Evolutionary conservation across 2,888 invertebrate species (phyloP), one percentile per base, ranked within the genome.

Genomic region (Subacronicta megacephala): DNA sequence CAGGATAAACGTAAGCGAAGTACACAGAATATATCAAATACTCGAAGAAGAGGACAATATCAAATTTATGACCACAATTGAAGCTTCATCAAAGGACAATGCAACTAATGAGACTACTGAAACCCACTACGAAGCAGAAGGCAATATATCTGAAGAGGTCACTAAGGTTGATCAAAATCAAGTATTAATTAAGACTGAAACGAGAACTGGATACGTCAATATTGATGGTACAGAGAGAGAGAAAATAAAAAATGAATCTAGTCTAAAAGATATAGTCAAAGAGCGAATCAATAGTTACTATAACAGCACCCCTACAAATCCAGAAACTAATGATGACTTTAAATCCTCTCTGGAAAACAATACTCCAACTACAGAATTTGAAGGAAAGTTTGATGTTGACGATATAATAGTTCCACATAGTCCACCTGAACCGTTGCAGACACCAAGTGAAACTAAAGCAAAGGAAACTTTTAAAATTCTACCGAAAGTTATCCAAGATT

Each of bases 401-500:
- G 93, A 94, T 73, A 93, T 94, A 59, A 89, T 93, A 46, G 78
- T 90, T 4, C 78, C 88, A 0, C 77, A 85, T 33, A 78, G 65
- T 40, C 63, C 78, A 0, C 78, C 82, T 18, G 85, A 86, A 43
- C 73, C 69, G 23, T 46, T 90, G 18, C 83, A 87, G 56, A 78
- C 89, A 17, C 90, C 90, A n/a, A 89, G 89, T 69, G 83, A 78
- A 29, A 83, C 85, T 1, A 90, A 83, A 69, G 83, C 90, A 0
- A 94, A 90, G 56, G 87, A 89, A 52, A 81, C 83, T 0, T 85
- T 90, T 38, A 91, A 88, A 75, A 85, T 95, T 33, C 88, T 95
- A 62, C 95, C 95, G 0, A 95, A 95, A 65, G 94, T 95, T 6
- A 90, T 96, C 23, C 95, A 95, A 78, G 95, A 95, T 33, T 95